Evolutionary conservation across 2,113 vertebrate species (phyloP).

Genomic region (Ophiodon elongatus): DNA sequence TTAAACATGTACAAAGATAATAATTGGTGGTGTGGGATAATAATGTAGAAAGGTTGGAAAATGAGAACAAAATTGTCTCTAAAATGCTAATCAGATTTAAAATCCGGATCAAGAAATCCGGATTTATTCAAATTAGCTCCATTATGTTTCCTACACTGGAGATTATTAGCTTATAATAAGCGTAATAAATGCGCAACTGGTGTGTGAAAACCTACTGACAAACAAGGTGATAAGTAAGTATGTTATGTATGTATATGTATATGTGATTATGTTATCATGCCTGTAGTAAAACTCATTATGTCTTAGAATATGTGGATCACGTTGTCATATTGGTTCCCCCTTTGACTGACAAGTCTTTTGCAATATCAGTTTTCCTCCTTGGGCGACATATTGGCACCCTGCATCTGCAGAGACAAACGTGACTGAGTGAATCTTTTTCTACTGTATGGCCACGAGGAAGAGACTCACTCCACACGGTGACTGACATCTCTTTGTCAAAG

Average conservation of each 20-base stretch:
- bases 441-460: background rate
- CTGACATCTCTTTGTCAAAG: constrained; percentile 66
- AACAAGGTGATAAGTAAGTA: background rate
- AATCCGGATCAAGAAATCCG: too few relatives aligned
- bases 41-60: background rate
- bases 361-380: background rate
- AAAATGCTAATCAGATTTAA: background rate
- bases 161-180: background rate
- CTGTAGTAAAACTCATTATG: background rate
- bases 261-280: constrained; percentile 5
- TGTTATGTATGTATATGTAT: background rate
- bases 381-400: background rate
- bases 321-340: background rate
- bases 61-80: background rate
- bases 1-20: background rate
- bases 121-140: background rate
- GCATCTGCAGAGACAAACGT: background rate
- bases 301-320: background rate
- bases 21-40: background rate
- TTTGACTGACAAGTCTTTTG: background rate
- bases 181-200: background rate
- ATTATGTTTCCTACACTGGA: background rate
- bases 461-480: constrained; percentile 82
- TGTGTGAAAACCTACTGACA: background rate
- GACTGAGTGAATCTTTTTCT: background rate